These are phyloP conservation scores for Urocitellus parryii DNA, from an alignment of 2,113 vertebrate genomes.

Conservation along the genomic window DNA sequence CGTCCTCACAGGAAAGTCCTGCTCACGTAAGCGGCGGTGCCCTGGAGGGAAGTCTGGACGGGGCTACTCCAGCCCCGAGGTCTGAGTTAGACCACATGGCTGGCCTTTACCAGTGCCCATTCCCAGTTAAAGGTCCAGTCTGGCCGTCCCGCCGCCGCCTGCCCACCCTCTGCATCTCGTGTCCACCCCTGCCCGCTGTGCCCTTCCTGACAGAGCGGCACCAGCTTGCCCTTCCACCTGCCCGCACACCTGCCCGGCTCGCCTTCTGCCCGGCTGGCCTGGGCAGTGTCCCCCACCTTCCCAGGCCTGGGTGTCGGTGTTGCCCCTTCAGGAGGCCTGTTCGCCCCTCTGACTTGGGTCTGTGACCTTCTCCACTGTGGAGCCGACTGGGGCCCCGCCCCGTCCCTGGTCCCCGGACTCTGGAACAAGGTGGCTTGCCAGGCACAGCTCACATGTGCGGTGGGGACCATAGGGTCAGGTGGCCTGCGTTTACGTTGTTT, in stretches of 20 bases:
- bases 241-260: not conserved
- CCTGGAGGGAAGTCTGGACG: not conserved
- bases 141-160: no score
- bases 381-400: no score
- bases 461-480: not conserved
- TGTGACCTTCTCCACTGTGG: no score
- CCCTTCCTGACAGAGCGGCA: no score
- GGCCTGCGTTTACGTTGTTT: not conserved
- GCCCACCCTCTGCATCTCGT: no score
- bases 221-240: no score
- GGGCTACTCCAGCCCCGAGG: not conserved
- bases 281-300: not conserved
- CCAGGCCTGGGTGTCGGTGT: not conserved
- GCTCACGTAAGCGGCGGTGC: not conserved
- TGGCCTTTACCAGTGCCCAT: no score
- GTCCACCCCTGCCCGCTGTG: no score
- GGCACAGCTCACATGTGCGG: rapidly evolving
- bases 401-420: not conserved
- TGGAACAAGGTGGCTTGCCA: not conserved
- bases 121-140: not conserved
- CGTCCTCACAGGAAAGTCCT: not conserved
- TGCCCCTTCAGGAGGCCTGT: no score
- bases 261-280: not conserved
- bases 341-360: not conserved
- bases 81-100: not conserved